Evolutionary conservation across 1,140 invertebrate genomes (phyloP).

Genomic region (Caenorhabditis latens): DNA sequence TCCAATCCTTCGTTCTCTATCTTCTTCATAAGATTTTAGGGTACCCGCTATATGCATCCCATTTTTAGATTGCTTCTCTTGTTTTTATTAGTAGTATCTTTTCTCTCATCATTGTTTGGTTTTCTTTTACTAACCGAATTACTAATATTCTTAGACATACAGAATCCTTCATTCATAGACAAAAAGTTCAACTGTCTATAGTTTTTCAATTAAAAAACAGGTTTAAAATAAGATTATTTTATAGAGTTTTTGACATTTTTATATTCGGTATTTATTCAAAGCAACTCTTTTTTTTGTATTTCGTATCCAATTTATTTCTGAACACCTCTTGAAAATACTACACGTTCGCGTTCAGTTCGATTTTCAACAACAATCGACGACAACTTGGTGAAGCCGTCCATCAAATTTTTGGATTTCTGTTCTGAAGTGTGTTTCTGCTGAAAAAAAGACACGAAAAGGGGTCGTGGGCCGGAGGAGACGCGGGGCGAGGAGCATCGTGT

Average conservation of each 20-base stretch:
- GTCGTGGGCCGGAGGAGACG: background rate
- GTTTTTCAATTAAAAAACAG: background rate
- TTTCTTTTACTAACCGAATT: background rate
- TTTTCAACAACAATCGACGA: slow-evolving; percentile 30
- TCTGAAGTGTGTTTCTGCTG: slow-evolving; percentile 45
- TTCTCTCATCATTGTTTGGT: background rate
- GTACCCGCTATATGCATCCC: background rate
- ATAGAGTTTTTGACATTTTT: too few relatives aligned
- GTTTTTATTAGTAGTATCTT: background rate
- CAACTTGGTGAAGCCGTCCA: background rate
- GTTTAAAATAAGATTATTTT: too few relatives aligned
- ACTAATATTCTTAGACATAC: background rate
- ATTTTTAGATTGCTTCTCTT: background rate
- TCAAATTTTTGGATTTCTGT: background rate
- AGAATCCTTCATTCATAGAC: background rate
- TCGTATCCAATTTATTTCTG: background rate
- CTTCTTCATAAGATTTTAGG: background rate
- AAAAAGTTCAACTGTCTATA: background rate
- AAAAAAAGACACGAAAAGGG: background rate
- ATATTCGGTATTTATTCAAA: too few relatives aligned
- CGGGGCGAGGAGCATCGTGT: slow-evolving; percentile 11
- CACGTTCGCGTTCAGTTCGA: background rate
- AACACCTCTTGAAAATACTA: background rate
- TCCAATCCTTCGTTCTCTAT: background rate
- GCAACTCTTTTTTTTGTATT: background rate